These are phyloP conservation scores for Mycalesis mineus DNA, from an alignment of 2,888 invertebrate genomes.

Conservation along the genomic window DNA sequence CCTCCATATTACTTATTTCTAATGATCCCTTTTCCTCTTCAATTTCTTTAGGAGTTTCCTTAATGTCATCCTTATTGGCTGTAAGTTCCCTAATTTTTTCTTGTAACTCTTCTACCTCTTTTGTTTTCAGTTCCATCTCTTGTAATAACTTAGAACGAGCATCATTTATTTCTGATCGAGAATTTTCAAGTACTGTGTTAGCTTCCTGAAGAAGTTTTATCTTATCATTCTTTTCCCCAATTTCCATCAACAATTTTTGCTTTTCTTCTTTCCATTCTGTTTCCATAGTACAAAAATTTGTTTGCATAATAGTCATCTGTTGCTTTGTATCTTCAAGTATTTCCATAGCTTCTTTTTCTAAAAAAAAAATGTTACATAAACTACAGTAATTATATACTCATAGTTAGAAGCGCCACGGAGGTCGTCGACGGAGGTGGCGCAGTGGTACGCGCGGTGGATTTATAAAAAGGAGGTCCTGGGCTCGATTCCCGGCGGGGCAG, in stretches of 20 bases:
- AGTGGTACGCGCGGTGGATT: too few relatives aligned
- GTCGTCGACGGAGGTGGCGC: too few relatives aligned
- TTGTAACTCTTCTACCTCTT: constrained; percentile 59
- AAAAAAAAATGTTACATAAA: too few relatives aligned
- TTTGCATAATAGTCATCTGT: constrained; percentile 89
- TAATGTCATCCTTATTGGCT: constrained; percentile 23
- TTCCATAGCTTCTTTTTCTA: constrained; percentile 83
- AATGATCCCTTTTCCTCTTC: constrained; percentile 80
- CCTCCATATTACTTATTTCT: constrained; percentile 64
- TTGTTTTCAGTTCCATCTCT: constrained; percentile 70
- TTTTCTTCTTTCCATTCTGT: constrained; percentile 84
- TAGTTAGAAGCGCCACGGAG: too few relatives aligned
- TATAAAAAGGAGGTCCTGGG: too few relatives aligned
- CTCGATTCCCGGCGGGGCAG: too few relatives aligned
- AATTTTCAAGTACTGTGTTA: constrained; percentile 70
- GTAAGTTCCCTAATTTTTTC: constrained; percentile 48
- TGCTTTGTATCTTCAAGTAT: constrained; percentile 87
- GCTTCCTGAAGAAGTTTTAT: constrained; percentile 77
- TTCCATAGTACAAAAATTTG: constrained; percentile 85
- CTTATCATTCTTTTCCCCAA: constrained; percentile 77
- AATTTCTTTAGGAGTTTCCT: constrained; percentile 55
- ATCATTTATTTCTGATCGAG: constrained; percentile 71
- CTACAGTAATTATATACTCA: too few relatives aligned
- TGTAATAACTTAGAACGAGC: constrained; percentile 75
- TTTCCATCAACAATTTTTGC: constrained; percentile 70